Conservation (phyloP, 2,797 vertebrate genomes). For the Hydrophis major region DNA sequence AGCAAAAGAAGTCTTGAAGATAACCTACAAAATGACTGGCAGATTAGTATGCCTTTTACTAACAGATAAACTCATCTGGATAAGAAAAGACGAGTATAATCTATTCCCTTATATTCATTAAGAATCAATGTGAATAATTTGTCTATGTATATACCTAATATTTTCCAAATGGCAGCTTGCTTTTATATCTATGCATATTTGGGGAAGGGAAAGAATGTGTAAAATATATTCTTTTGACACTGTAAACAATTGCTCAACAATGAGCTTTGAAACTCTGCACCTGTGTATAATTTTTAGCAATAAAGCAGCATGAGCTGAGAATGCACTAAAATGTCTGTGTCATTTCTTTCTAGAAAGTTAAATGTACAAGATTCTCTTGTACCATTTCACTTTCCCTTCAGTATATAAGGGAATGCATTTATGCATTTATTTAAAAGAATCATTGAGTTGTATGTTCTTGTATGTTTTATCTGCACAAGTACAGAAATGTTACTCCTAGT, state of each 20-base stretch:
- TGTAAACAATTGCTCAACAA: slow-evolving; percentile 72
- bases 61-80: not conserved
- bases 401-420: not conserved
- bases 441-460: not conserved
- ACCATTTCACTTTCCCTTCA: not conserved
- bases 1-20: not conserved
- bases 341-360: slow-evolving; percentile 47
- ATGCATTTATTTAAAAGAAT: not conserved
- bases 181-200: slow-evolving; percentile 80
- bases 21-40: not conserved
- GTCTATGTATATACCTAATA: slow-evolving; percentile 63
- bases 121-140: slow-evolving; percentile 56
- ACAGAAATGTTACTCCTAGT: not conserved
- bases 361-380: not conserved
- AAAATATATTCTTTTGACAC: slow-evolving; percentile 69
- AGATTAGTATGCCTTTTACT: slow-evolving; percentile 16
- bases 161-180: slow-evolving; percentile 75
- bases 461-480: not conserved
- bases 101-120: slow-evolving; percentile 26
- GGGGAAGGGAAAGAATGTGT: slow-evolving; percentile 60
- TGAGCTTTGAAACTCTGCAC: slow-evolving; percentile 76
- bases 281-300: slow-evolving; percentile 74
- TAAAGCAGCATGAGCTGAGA: slow-evolving; percentile 79
- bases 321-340: slow-evolving; percentile 71
- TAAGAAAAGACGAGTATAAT: slow-evolving; percentile 5